A percentile compares a stretch with the other conserved stretches of the same genome.
phyloP scores from a whole-genome alignment of 1,140 invertebrate species.

The Stratiolaelaps scimitus region DNA sequence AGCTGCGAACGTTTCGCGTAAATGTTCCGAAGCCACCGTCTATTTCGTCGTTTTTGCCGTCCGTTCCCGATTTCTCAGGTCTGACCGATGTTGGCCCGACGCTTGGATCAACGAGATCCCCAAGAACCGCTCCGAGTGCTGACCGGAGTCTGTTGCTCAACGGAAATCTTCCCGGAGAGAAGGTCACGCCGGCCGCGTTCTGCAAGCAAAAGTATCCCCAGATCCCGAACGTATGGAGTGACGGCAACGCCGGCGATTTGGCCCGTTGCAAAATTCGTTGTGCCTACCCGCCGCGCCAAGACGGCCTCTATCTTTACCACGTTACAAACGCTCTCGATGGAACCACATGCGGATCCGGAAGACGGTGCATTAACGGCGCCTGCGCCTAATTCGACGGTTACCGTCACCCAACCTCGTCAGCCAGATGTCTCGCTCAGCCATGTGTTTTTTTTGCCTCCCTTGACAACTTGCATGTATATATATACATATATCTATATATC shows the following conservation, averaged over 20 bases:
- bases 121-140: not conserved
- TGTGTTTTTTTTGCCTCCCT: too few species aligned
- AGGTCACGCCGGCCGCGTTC: not conserved
- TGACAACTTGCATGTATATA: too few species aligned
- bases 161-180: conserved; percentile 9
- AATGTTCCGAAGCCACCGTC: not conserved
- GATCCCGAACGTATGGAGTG: conserved; percentile 11
- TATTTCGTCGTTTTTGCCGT: not conserved
- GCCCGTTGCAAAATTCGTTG: conserved; percentile 14
- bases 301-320: conserved; percentile 18
- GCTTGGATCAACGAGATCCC: not conserved
- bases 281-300: conserved; percentile 2
- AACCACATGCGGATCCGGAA: conserved; percentile 16
- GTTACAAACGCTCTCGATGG: conserved; percentile 24
- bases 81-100: not conserved
- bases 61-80: not conserved
- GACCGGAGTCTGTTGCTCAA: conserved; percentile 15
- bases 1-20: too few species aligned
- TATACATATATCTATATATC: too few species aligned
- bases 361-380: conserved; percentile 10
- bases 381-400: not conserved
- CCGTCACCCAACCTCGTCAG: too few species aligned
- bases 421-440: too few species aligned
- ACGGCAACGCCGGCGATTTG: not conserved
- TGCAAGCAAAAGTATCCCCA: conserved; percentile 26